A percentile compares a stretch with the other conserved stretches of the same genome.
phyloP scores from a whole-genome alignment of 2,797 vertebrate species.

The Scleropages formosus region DNA sequence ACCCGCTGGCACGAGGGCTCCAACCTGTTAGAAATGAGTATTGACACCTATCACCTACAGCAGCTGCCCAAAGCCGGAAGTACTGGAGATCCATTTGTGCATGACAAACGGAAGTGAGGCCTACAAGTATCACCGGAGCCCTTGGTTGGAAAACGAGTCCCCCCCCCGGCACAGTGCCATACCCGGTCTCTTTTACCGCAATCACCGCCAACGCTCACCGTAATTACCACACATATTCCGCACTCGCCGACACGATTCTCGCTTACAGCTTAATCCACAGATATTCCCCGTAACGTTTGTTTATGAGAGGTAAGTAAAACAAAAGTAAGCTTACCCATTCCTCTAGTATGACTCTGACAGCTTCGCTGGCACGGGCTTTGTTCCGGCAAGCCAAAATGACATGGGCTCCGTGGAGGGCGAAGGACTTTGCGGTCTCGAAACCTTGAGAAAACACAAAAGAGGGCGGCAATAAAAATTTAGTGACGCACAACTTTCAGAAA shows the following conservation, averaged over 20 bases:
- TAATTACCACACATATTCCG: neutral
- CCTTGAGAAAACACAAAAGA: conserved; percentile 67
- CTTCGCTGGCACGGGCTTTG: conserved; percentile 72
- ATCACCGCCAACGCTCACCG: neutral
- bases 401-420: conserved; percentile 88
- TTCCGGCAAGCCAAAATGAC: conserved; percentile 92
- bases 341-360: conserved; percentile 73
- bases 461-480: conserved; percentile 52
- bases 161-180: neutral
- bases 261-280: neutral
- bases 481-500: conserved; percentile 59
- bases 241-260: too few relatives aligned
- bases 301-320: neutral
- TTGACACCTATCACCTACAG: conserved; percentile 11
- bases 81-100: conserved; percentile 17
- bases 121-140: conserved; percentile 1
- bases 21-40: conserved; percentile 25
- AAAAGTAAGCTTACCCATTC: conserved; percentile 86
- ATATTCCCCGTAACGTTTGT: neutral
- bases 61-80: conserved; percentile 5
- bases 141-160: conserved; percentile 14
- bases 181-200: too few relatives aligned
- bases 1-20: neutral
- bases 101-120: conserved; percentile 22
- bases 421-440: conserved; percentile 90